Evolutionary conservation across 2,888 invertebrate genomes (phyloP), one percentile per base, ranked within the genome.

Genomic region (Aphrophora alni): DNA sequence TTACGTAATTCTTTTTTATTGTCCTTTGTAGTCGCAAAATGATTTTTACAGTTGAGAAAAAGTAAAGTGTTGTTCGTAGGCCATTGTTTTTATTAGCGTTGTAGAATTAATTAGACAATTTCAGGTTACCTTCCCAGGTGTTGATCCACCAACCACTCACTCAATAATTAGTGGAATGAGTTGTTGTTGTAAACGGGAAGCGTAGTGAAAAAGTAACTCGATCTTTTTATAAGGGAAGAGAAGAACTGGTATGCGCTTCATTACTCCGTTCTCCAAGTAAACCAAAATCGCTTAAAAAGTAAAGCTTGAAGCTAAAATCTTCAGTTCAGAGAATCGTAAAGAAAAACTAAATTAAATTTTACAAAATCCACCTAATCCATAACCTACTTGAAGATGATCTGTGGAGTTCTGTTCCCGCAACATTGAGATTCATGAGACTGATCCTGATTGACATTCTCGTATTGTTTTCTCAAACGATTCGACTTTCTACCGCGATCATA

Each of bases 121-220:
- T 33, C 33, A 33, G 24, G n/a, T 21, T 59, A 4, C 59, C 59
- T 7, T 5, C 68, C 10, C 68, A 24, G 68, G 14, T 12, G 68
- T 68, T 68, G 5, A 68, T 5, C 68, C 4, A 21, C 68, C 4
- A 68, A 4, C 68, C 14, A 24, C 3, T 5, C 21, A n/a, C 5
- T 10, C 4, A 68, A 70, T 24, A 21, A 4, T 8, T 24, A 70
- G 14, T 3, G 24, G 70, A 26, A 70, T n/a, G 25, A 4, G 26
- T 24, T 70, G 24, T 70, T n/a, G 70, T 70, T 70, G 70, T 2
- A 70, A 70, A 70, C 70, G 24, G 70, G 70, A 17, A 24, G 70
- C 24, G 24, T 70, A 70, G 70, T 70, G 17, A 70, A 70, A 70
- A 70, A 70, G 24, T 70, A 70, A 12, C 21, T 24, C 70, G 25